Base-by-base conservation (phyloP, 2,888 invertebrate species). In the Dryomyza anilis region DNA sequence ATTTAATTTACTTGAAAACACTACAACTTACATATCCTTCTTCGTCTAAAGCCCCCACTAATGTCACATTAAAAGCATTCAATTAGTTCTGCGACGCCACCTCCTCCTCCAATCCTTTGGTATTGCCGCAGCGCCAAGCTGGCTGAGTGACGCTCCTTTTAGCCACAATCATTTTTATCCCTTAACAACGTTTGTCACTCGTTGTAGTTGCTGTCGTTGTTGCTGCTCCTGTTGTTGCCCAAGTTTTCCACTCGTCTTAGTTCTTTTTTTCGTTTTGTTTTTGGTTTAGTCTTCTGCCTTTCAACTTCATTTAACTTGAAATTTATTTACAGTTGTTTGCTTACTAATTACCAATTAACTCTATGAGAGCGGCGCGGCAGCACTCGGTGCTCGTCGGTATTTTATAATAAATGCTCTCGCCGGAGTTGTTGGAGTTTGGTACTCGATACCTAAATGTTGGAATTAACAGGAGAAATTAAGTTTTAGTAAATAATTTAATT, bases 331-430 rank as follows among this genome's bases (percentile, higher is more conserved):
- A 53, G 39, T 61, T 68, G 56, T 63, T 58, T 58, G 72, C 74
- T 75, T 72, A 76, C 73, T 76, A 77, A 77, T 75, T 77, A 78
- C 71, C 73, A 73, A 74, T 75, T 76, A 69, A 66, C 67, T 64
- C 45, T 65, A 43, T 65, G 53, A 12, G 39, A 12, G 3, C 39
- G 39, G 7, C 3, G 4, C 39, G 7, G 7, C 39, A n/a, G n/a
- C 39, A 14, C 39, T 39, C 39, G 39, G 14, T n/a, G 12, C 14
- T 39, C 39, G 7, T 39, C 14, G 39, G 39, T 39, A n/a, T n/a
- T n/a, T n/a, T n/a, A n/a, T n/a, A n/a, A n/a, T n/a, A n/a, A n/a
- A n/a, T n/a, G n/a, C n/a, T n/a, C n/a, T n/a, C n/a, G n/a, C n/a
- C n/a, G n/a, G n/a, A n/a, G n/a, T n/a, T n/a, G n/a, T n/a, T n/a